These are phyloP conservation scores for Artibeus jamaicensis DNA, from an alignment of 2,797 vertebrate genomes.

Conservation along the genomic window DNA sequence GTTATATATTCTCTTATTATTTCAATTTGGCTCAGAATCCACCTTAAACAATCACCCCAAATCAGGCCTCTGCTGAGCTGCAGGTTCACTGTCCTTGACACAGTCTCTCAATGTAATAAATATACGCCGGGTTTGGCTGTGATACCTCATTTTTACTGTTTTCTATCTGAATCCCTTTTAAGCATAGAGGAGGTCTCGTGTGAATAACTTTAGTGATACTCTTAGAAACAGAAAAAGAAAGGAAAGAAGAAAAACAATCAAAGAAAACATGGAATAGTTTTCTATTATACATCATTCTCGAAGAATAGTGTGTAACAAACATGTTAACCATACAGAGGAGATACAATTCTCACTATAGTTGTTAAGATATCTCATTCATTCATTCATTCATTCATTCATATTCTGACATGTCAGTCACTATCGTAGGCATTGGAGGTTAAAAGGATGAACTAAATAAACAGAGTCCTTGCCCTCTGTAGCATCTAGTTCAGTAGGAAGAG, in stretches of 20 bases:
- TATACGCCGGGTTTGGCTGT: background rate
- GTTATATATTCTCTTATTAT: background rate
- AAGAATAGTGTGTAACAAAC: background rate
- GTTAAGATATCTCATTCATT: background rate
- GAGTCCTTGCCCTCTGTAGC: background rate
- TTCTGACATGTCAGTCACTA: background rate
- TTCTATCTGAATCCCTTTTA: background rate
- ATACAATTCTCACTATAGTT: background rate
- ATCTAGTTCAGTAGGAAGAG: background rate
- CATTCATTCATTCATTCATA: background rate
- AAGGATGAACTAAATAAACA: background rate
- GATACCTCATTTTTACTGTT: background rate
- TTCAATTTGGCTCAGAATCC: background rate
- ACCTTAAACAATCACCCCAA: background rate
- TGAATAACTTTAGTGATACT: background rate
- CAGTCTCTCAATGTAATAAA: background rate
- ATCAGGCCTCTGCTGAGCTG: background rate
- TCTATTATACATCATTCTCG: too few relatives aligned
- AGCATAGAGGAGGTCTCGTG: background rate
- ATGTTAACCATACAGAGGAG: background rate
- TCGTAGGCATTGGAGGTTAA: background rate
- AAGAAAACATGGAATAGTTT: background rate
- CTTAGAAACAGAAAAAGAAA: background rate
- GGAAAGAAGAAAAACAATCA: background rate
- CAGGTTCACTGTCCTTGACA: background rate